These are phyloP conservation scores for Hermetia illucens DNA, from an alignment of 1,140 invertebrate species.

Conservation along the genomic window DNA sequence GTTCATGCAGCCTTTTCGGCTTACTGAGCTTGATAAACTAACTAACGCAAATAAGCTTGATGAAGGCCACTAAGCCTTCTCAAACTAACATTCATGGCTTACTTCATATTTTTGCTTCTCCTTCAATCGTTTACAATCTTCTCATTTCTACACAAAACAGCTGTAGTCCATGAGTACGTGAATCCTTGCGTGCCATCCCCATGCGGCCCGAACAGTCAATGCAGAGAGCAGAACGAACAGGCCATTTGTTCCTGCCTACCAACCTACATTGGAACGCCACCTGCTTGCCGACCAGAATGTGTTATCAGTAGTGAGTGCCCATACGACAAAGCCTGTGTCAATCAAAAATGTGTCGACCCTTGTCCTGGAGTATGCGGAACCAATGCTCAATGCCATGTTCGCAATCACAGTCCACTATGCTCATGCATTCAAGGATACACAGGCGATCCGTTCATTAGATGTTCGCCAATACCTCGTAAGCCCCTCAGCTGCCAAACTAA, in stretches of 20 bases:
- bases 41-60: too few species aligned
- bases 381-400: constrained; percentile 59
- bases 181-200: constrained; percentile 45
- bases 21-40: too few species aligned
- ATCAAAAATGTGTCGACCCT: constrained; percentile 70
- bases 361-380: constrained; percentile 64
- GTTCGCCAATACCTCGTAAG: constrained; percentile 38
- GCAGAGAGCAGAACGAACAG: constrained; percentile 38
- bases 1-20: too few species aligned
- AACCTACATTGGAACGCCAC: constrained; percentile 57
- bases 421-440: constrained; percentile 53
- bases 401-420: constrained; percentile 62
- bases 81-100: constrained; percentile 40
- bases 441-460: constrained; percentile 47
- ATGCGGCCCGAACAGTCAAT: constrained; percentile 47
- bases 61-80: too few species aligned
- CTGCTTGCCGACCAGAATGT: constrained; percentile 61
- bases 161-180: constrained; percentile 32
- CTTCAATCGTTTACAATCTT: constrained; percentile 18
- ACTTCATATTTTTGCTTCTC: constrained; percentile 8
- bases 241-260: constrained; percentile 62
- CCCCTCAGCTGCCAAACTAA: constrained; percentile 12
- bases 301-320: constrained; percentile 60
- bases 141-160: constrained; percentile 15
- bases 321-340: constrained; percentile 55